Base-by-base conservation (phyloP, 2,113 vertebrate species). In the Misgurnus mizolepis region DNA sequence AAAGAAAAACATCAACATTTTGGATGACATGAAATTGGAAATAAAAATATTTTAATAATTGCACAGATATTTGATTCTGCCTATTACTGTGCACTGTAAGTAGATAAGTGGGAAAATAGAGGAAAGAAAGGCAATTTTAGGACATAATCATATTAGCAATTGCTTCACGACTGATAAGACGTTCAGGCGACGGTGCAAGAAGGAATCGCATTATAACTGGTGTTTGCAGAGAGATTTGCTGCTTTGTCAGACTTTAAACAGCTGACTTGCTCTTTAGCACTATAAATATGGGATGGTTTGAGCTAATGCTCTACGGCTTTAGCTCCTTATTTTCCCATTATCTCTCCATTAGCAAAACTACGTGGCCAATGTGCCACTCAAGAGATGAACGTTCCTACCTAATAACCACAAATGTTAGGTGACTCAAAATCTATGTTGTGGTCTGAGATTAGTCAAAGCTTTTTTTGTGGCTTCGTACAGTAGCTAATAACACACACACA, bases 301-400 rank as follows among this genome's bases (percentile, higher is more conserved):
- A 41, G 15, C 68, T 56, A 76, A 79, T 81, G 65, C 76, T 70
- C 18, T 49, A 4, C 49, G 66, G 60, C 72, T 81, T 58, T 56
- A 56, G 85, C 85, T 88, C 85, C 89, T 88, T 89, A 84, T 83
- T 67, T 72, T 84, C 75, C 89, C 88, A 89, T 92, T 89, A 92
- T 85, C 88, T 85, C 86, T 87, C 86, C 88, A 90, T 90, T 90
- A 90, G 86, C 49, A 55, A 10, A 85, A 76, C 80, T 85, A 86
- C 85, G 82, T 84, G 79, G 68, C 81, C 79, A 68, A 58, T 79
- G 64, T 34, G 62, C 43, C 80, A 80, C 80, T 80, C 80, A 27
- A 41, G 74, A 70, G 71, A 61, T 61, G 18, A 67, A 58, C n/a
- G 18, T 17, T 80, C 15, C 67, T 22, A 7, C 27, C 18, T 80